Conservation (phyloP, 2,113 vertebrate species). For the Glaucomys volans region DNA sequence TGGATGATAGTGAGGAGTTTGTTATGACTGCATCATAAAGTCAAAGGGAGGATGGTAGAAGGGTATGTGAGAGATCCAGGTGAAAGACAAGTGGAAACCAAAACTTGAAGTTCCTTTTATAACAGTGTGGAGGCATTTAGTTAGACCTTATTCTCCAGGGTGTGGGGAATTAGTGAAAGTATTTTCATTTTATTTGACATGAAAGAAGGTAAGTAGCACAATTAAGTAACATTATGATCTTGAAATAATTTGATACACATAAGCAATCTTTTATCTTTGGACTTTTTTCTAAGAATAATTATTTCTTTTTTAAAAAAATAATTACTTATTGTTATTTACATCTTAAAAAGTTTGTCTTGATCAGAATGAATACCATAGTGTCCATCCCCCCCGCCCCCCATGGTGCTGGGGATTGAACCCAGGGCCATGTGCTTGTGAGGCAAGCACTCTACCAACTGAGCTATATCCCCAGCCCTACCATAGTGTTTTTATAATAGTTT, state of each 20-base stretch:
- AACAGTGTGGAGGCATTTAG: background rate
- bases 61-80: background rate
- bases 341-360: background rate
- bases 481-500: background rate
- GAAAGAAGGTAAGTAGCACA: background rate
- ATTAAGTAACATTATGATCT: background rate
- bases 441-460: no score
- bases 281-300: background rate
- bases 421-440: no score
- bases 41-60: no score
- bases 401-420: no score
- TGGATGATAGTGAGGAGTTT: background rate
- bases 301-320: background rate
- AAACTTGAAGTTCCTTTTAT: background rate
- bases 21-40: background rate
- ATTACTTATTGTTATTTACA: background rate
- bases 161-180: background rate
- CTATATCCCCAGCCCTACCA: no score
- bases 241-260: constrained; percentile 18
- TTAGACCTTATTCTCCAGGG: background rate
- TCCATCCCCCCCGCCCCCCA: no score
- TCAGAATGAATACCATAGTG: background rate
- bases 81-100: background rate
- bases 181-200: background rate
- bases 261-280: background rate